A percentile compares a stretch with the other conserved stretches of the same genome.
Evolutionary conservation across 2,888 invertebrate genomes (phyloP).

Genomic region (Tetheella fluctuosa): DNA sequence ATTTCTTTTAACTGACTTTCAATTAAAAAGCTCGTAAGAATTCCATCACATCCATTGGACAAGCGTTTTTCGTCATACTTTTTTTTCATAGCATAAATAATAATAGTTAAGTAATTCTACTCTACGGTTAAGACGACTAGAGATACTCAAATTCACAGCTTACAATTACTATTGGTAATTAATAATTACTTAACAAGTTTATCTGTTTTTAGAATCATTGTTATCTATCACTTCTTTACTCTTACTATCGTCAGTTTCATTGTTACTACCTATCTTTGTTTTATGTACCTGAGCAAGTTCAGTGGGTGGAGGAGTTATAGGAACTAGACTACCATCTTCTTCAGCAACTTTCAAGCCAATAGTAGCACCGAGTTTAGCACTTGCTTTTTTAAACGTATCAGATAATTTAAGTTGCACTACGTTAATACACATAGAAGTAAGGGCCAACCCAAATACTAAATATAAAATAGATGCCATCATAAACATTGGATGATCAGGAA

Average conservation of each 20-base stretch:
- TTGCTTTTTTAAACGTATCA: slow-evolving; percentile 92
- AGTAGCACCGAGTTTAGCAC: slow-evolving; percentile 92
- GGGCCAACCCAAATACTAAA: slow-evolving; percentile 95
- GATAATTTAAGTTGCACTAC: slow-evolving; percentile 94
- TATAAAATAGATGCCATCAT: slow-evolving; percentile 97
- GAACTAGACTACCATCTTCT: slow-evolving; percentile 85
- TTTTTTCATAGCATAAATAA: not conserved
- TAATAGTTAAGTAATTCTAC: not conserved
- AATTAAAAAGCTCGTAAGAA: not conserved
- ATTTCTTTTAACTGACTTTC: not conserved
- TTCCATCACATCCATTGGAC: not conserved
- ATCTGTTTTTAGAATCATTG: slow-evolving; percentile 62
- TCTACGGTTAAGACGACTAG: not conserved
- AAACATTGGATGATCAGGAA: slow-evolving; percentile 93
- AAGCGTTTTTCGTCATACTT: not conserved
- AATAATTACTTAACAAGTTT: slow-evolving; percentile 28
- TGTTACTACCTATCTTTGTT: slow-evolving; percentile 35
- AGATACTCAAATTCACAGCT: not conserved
- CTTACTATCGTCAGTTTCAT: slow-evolving; percentile 49
- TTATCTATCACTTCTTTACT: slow-evolving; percentile 51
- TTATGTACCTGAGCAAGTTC: slow-evolving; percentile 76
- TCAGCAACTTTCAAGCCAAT: slow-evolving; percentile 90
- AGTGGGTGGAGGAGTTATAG: slow-evolving; percentile 70
- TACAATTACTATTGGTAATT: not conserved
- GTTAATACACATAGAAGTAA: slow-evolving; percentile 98